Base-by-base conservation (phyloP, 2,113 vertebrate genomes). In the Rostratula benghalensis region DNA sequence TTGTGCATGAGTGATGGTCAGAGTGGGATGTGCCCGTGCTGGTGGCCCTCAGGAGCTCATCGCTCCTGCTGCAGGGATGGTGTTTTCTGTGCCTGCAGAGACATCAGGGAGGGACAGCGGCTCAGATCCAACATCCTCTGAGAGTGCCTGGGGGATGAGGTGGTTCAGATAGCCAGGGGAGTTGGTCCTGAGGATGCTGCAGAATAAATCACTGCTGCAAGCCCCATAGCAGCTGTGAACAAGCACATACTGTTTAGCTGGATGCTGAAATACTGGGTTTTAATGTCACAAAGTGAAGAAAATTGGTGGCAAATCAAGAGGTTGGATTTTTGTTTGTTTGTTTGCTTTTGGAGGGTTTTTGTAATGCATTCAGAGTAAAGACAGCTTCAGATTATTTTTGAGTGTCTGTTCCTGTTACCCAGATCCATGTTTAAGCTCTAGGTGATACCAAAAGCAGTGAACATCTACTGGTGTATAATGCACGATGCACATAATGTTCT, bases 211-310 rank as follows among this genome's bases (percentile, higher is more conserved):
- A 53, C 21, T 1, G 3, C 25, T 76, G 0, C 27, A 50, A 35
- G 6, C 60, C 33, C 51, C 33, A 8, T 7, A n/a, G n/a, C n/a
- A n/a, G 25, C 3, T 17, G 2, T 6, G 6, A 14, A 3, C 8
- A 3, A 6, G 33, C 24, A 0, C n/a, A 3, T 2, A 0, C 7
- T 11, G 2, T 12, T 2, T 8, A 37, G 24, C 27, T 4, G 1
- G 35, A 2, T 14, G 11, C 37, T 20, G 11, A 30, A 28, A 8
- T 11, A 0, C 3, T 67, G 13, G 1, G 13, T 13, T 54, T 48
- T 24, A 22, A 21, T 7, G 3, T 39, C 21, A 13, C n/a, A 1
- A 25, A 39, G 14, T 31, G 30, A 61, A 33, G 23, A 53, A 35
- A 51, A 56, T 22, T 25, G 17, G 13, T 35, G n/a, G 43, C n/a